These are phyloP conservation scores for Oreochromis mossambicus DNA, from an alignment of 2,797 vertebrate genomes.

Conservation along the genomic window DNA sequence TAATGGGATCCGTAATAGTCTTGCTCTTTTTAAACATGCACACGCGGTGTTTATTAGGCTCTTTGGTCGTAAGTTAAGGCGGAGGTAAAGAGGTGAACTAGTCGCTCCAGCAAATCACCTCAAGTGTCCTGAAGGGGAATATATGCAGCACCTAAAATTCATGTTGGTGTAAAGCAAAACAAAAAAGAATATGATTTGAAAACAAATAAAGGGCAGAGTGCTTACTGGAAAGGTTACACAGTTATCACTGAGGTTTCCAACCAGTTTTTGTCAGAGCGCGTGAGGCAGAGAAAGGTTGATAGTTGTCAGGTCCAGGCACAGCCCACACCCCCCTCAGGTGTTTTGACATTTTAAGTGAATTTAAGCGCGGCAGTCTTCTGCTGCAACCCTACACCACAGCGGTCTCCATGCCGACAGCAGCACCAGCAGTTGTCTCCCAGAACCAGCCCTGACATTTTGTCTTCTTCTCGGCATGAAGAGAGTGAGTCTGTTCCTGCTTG, in stretches of 20 bases:
- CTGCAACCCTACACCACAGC: conserved; percentile 37
- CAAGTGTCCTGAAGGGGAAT: not conserved
- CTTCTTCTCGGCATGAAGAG: conserved; percentile 35
- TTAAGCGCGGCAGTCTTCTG: conserved; percentile 52
- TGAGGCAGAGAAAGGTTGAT: conserved; percentile 54
- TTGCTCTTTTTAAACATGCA: conserved; percentile 46
- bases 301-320: conserved; percentile 53
- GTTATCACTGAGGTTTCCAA: conserved; percentile 55
- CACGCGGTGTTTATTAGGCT: conserved; percentile 34
- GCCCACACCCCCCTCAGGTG: conserved; percentile 55
- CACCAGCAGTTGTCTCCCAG: conserved; percentile 52
- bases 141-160: not conserved
- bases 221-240: conserved; percentile 62
- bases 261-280: conserved; percentile 43
- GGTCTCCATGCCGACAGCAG: conserved; percentile 55
- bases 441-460: conserved; percentile 65
- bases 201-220: conserved; percentile 60
- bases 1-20: conserved; percentile 45
- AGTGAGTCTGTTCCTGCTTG: not conserved
- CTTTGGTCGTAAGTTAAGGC: not conserved
- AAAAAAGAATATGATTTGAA: conserved; percentile 41
- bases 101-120: not conserved
- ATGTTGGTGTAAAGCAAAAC: conserved; percentile 29
- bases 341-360: conserved; percentile 73
- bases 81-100: not conserved